Base-by-base conservation (phyloP, 2,797 vertebrate genomes). In the Takifugu ocellatus region DNA sequence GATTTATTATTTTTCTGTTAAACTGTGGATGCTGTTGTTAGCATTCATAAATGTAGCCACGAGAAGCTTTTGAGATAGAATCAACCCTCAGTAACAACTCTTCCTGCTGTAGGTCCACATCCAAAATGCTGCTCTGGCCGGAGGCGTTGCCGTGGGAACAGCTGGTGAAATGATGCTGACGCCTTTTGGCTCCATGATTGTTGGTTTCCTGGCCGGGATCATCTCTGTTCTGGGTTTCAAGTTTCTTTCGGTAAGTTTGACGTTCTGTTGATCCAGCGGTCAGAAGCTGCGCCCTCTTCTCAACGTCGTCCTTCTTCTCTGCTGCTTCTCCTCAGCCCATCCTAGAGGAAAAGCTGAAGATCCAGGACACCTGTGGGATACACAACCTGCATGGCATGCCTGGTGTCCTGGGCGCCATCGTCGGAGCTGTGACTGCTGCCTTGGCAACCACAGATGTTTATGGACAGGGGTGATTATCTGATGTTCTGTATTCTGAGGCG, bases 101-200 rank as follows among this genome's bases (percentile, higher is more conserved):
- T 9, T 49, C 10, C 29, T 52, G 9, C 44, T 53, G 2, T 25
- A 98, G 96, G 94, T 95, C 16, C 97, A 96, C 82, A 84, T 98
- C 70, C 97, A 98, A 72, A 97, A 98, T 0, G 94, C 96, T 0
- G 90, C 93, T 0, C 69, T 98, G 85, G 95, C 96, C 0, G 92
- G 93, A 0, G 88, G 85, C 0, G 95, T 96, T 0, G 77, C 94
- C 2, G 92, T 92, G 39, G 97, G 95, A 21, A 98, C 95, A 0
- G 88, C 95, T 0, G 94, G 91, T 1, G 95, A 99, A 75, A 98
- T 98, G 97, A 92, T 96, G 93, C 77, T 95, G 70, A 95, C 95
- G 0, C 94, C 96, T 0, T 92, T 89, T 0, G 97, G 97, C 44
- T 94, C 95, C 15, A 93, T 98, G 88, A 88, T 89, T 0, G 92